Percentiles rank a stretch among this genome's conserved stretches.
These are phyloP conservation scores for Euschistus heros DNA, from an alignment of 1,140 invertebrate species.

Conservation along the genomic window DNA sequence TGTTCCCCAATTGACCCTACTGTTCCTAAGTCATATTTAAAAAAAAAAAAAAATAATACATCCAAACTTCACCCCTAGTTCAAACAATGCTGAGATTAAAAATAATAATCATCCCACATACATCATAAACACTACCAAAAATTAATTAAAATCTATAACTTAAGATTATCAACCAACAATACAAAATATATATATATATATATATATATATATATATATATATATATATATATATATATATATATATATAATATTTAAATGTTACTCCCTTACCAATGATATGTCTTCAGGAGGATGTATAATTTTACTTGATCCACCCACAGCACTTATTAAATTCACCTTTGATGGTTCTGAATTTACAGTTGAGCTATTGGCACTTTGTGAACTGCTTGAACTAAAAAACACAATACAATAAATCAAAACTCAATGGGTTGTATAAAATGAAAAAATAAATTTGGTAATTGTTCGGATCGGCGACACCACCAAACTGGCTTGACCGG, in stretches of 20 bases:
- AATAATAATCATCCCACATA: too few species aligned
- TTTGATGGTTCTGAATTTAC: conserved; percentile 41
- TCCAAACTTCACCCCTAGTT: too few species aligned
- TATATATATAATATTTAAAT: not conserved
- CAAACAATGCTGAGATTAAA: too few species aligned
- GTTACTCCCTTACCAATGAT: conserved; percentile 51
- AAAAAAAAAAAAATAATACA: too few species aligned
- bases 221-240: not conserved
- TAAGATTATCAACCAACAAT: not conserved
- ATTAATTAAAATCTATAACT: conserved; percentile 4
- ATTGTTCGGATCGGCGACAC: too few species aligned
- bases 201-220: conserved; percentile 1
- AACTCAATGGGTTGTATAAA: too few species aligned
- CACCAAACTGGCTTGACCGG: too few species aligned
- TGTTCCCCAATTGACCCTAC: too few species aligned
- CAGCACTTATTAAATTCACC: conserved; percentile 61
- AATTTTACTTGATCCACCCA: conserved; percentile 78
- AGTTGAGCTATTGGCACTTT: conserved; percentile 34
- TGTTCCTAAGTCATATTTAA: too few species aligned
- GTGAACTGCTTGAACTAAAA: conserved; percentile 28
- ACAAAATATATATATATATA: not conserved
- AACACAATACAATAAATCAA: conserved; percentile 10
- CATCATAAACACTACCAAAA: conserved; percentile 17
- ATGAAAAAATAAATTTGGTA: too few species aligned
- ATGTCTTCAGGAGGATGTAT: conserved; percentile 91